Base-by-base conservation (phyloP, 2,888 invertebrate species). In the Chrysotoxum bicinctum region DNA sequence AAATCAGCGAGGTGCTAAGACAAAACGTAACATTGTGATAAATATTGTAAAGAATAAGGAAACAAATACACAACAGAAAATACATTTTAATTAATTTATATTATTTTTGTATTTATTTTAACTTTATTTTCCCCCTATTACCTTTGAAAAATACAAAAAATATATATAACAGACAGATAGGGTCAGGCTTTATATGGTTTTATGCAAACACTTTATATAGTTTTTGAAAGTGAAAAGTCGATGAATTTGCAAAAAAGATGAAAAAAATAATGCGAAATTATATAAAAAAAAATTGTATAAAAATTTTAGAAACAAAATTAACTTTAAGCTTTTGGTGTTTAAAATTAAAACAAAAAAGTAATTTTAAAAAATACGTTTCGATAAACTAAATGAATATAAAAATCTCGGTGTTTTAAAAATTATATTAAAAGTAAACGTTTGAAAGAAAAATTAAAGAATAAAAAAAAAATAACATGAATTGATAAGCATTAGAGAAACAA, bases 21-120 rank as follows among this genome's bases (percentile, higher is more conserved):
- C 91, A 91, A 91, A 91, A 90, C 90, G 91, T 90, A 91, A 91
- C 91, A 91, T 90, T 91, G 91, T 91, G 91, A 91, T 91, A 91
- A 91, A 90, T 89, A 83, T 83, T 87, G 78, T 87, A 87, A 87
- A 73, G 73, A 76, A 73, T 79, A 87, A 82, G 79, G 76, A 68
- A 82, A 87, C 85, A 87, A 54, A 87, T 19, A 76, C 54, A 75
- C 82, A 72, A 66, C 40, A 70, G 23, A 75, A 66, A 48, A 23
- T 19, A 40, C 60, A 37, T 45, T 64, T 10, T 14, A 8, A 35
- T 26, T 75, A n/a, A 52, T 76, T 32, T 43, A 9, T 35, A 35
- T 58, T 73, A 45, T 45, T 60, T 54, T 5, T n/a, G n/a, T n/a
- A n/a, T 23, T 30, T 19, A 35, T 21, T 54, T 30, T 56, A 14